Conservation (phyloP, 2,888 invertebrate genomes). For the Acronicta alni region DNA sequence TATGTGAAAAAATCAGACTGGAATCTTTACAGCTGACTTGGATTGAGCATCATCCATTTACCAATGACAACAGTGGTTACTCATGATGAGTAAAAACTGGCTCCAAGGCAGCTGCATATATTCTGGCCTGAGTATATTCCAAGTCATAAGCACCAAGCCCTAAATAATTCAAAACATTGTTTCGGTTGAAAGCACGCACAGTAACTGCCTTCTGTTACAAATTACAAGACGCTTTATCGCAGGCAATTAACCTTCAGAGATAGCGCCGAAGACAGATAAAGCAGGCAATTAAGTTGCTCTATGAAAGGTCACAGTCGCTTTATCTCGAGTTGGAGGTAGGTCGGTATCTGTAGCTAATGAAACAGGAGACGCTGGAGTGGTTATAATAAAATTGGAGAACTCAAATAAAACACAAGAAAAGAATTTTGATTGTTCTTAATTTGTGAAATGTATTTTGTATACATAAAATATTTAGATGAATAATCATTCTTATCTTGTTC, state of each 20-base stretch:
- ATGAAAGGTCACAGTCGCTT: constrained; percentile 62
- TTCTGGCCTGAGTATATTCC: neutral
- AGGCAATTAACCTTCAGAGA: constrained; percentile 65
- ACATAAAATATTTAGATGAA: neutral
- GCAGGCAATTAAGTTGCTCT: constrained; percentile 59
- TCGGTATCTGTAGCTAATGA: constrained; percentile 40
- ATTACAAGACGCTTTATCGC: constrained; percentile 62
- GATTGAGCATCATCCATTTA: too few relatives aligned
- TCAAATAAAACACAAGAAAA: neutral
- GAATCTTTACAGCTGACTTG: too few relatives aligned
- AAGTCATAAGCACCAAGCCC: constrained; percentile 10
- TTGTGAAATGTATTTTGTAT: neutral
- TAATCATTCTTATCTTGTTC: neutral
- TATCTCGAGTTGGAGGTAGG: constrained; percentile 57
- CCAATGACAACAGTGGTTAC: too few relatives aligned
- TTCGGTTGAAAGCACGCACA: constrained; percentile 36
- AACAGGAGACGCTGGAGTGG: constrained; percentile 12
- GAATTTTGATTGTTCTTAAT: neutral
- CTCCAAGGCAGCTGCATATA: too few relatives aligned
- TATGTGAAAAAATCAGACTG: too few relatives aligned
- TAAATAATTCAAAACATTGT: constrained; percentile 40
- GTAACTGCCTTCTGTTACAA: constrained; percentile 54
- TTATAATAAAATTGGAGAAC: neutral
- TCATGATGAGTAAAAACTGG: too few relatives aligned
- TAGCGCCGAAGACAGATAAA: constrained; percentile 60